Percentiles rank a stretch among this genome's conserved stretches.
phyloP scores from a whole-genome alignment of 2,888 invertebrate genomes.

The Cerastoderma edule region DNA sequence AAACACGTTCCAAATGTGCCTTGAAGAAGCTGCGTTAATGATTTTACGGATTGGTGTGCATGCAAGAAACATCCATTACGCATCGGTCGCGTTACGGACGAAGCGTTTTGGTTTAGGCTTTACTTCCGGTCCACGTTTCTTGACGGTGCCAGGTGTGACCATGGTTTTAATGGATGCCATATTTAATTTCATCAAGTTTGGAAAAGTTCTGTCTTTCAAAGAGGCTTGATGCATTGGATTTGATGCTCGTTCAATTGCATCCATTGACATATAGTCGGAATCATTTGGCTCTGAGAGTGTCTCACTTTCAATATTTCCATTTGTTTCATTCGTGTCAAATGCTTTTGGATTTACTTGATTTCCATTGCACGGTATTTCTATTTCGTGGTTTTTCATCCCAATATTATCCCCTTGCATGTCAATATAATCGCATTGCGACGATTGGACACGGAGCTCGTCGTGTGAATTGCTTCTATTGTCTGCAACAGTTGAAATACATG shows the following conservation, averaged over 20 bases:
- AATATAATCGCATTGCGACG: too few species aligned
- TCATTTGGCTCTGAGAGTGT: neutral
- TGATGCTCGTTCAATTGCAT: neutral
- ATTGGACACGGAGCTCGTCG: too few species aligned
- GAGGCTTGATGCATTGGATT: neutral
- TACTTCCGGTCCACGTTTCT: neutral
- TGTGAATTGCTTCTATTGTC: too few species aligned
- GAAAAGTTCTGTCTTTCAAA: conserved; percentile 10
- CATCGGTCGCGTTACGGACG: neutral
- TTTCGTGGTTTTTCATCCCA: too few species aligned
- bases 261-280: conserved; percentile 7
- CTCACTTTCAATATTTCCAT: too few species aligned
- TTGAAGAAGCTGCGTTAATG: too few species aligned
- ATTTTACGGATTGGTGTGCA: too few species aligned
- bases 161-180: conserved; percentile 12
- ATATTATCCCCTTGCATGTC: too few species aligned
- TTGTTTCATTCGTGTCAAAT: neutral
- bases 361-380: neutral
- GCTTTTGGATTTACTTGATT: neutral
- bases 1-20: too few species aligned
- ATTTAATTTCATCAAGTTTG: conserved; percentile 15
- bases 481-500: too few species aligned
- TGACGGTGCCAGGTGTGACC: neutral
- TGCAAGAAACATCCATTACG: too few species aligned
- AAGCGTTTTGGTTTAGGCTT: conserved; percentile 1